A percentile compares a stretch with the other conserved stretches of the same genome.
Conservation (phyloP, 2,888 invertebrate genomes). For the Phrixothrix hirtus region DNA sequence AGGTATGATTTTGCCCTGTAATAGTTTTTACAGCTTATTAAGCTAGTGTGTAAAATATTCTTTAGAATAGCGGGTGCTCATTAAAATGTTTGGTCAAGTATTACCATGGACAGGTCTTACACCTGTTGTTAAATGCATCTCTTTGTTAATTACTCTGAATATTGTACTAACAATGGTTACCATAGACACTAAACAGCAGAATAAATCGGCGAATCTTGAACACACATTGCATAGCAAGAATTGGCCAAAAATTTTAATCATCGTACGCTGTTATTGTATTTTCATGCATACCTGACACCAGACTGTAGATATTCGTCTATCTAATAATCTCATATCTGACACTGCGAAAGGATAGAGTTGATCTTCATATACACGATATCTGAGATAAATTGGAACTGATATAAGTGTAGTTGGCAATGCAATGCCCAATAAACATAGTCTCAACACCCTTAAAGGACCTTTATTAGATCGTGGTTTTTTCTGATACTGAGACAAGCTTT, state of each 20-base stretch:
- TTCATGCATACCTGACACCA: slow-evolving; percentile 83
- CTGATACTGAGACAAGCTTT: slow-evolving; percentile 17
- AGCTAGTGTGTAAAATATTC: no score
- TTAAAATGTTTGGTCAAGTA: no score
- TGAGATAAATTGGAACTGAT: slow-evolving; percentile 69
- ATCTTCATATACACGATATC: slow-evolving; percentile 70
- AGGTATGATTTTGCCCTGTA: no score
- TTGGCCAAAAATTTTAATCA: background rate
- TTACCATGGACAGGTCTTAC: no score
- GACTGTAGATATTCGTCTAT: slow-evolving; percentile 73
- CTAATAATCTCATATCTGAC: slow-evolving; percentile 76
- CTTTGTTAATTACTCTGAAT: no score
- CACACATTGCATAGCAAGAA: background rate
- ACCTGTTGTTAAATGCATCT: no score
- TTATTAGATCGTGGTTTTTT: slow-evolving; percentile 36
- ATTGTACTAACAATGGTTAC: no score
- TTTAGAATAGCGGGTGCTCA: no score
- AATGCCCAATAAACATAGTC: slow-evolving; percentile 67
- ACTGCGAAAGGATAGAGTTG: slow-evolving; percentile 74
- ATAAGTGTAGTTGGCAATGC: slow-evolving; percentile 69
- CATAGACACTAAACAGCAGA: no score
- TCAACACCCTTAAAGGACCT: slow-evolving; percentile 64
- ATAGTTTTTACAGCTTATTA: no score
- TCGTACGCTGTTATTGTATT: no score
- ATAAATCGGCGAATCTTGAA: no score